Evolutionary conservation across 2,113 vertebrate genomes (phyloP).

Genomic region (Lipophrys pholis): DNA sequence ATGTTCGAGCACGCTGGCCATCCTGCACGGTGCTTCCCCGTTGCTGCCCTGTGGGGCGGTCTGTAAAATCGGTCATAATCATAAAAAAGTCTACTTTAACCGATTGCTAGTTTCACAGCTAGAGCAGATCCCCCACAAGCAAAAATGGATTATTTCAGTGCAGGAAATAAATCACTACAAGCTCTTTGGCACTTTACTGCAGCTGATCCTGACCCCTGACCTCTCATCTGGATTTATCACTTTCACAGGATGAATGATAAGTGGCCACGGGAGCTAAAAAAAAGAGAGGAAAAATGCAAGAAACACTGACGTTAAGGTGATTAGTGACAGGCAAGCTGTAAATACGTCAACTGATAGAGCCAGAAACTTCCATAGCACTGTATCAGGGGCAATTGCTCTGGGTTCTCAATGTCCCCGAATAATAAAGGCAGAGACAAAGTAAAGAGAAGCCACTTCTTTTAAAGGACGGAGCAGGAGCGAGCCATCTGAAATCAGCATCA

Average conservation of each 20-base stretch:
- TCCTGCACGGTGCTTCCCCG: no score
- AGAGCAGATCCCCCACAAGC: neutral
- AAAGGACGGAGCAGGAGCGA: slow-evolving; percentile 31
- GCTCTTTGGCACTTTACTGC: neutral
- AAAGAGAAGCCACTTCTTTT: slow-evolving; percentile 14
- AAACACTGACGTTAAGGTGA: neutral
- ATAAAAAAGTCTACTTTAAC: no score
- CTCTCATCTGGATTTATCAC: neutral
- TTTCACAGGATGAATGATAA: neutral
- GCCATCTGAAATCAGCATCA: slow-evolving; percentile 29
- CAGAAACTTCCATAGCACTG: neutral
- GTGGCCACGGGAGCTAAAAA: neutral
- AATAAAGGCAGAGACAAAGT: slow-evolving; percentile 29
- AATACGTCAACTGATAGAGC: neutral
- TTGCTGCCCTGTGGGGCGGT: no score
- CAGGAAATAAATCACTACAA: neutral
- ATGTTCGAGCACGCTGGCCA: no score
- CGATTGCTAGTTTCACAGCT: neutral
- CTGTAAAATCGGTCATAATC: neutral
- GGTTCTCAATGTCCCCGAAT: slow-evolving; percentile 13
- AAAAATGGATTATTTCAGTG: neutral
- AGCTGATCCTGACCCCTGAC: neutral
- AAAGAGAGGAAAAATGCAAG: neutral
- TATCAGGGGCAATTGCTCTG: neutral
- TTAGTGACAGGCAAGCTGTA: no score